Conservation (phyloP, 2,797 vertebrate species). For the Mionectes olivaceus region DNA sequence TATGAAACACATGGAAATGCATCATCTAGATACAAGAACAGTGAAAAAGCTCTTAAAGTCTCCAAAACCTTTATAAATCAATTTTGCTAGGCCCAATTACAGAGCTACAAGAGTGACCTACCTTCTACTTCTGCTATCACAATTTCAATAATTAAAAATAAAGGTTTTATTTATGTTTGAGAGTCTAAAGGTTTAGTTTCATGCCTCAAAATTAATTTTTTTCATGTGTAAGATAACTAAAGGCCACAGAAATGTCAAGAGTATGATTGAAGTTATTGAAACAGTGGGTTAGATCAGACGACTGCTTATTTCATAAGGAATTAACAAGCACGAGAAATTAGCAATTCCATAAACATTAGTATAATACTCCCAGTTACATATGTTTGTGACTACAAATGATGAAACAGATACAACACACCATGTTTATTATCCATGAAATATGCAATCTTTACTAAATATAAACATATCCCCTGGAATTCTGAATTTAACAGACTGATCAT, state of each 20-base stretch:
- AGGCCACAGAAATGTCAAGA: not conserved
- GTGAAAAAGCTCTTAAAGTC: not conserved
- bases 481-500: not conserved
- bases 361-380: not conserved
- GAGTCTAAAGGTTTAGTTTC: not conserved
- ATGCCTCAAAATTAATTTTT: not conserved
- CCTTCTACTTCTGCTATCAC: not conserved
- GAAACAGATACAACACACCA: not conserved
- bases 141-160: not conserved
- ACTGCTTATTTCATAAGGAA: not conserved
- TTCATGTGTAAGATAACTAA: not conserved
- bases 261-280: not conserved
- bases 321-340: not conserved
- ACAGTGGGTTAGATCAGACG: not conserved
- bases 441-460: not conserved
- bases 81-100: not conserved
- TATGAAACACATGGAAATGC: not conserved
- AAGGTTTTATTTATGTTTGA: not conserved
- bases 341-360: not conserved
- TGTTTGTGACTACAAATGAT: not conserved
- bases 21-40: not conserved
- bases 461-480: not conserved
- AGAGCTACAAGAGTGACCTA: not conserved
- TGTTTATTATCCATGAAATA: not conserved
- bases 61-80: not conserved